Conservation (phyloP, 2,888 invertebrate species). For the Tenthredo amoena region DNA sequence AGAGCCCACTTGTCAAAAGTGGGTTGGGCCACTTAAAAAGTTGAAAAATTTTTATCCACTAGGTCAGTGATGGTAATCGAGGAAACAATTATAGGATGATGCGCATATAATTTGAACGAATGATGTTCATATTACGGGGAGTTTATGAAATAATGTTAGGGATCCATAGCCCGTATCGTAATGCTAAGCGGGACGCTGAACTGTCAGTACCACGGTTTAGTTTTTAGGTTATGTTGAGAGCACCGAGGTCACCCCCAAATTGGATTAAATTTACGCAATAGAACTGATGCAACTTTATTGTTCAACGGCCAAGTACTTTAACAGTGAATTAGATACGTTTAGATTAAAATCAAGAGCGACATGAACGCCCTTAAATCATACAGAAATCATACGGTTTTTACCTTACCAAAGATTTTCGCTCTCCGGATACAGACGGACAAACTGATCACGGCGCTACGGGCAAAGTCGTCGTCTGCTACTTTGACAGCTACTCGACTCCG, state of each 20-base stretch:
- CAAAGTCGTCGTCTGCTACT: slow-evolving; percentile 65
- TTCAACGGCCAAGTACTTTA: slow-evolving; percentile 52
- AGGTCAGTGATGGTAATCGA: background rate
- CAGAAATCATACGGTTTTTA: slow-evolving; percentile 61
- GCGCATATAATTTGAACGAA: background rate
- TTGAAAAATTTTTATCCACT: background rate
- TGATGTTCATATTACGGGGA: background rate
- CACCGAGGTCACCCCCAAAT: slow-evolving; percentile 75
- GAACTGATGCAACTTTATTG: slow-evolving; percentile 69
- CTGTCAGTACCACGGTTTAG: background rate
- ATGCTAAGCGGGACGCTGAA: background rate
- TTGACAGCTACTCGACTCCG: slow-evolving; percentile 59
- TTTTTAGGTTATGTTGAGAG: slow-evolving; percentile 40
- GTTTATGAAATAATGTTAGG: background rate
- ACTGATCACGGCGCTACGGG: slow-evolving; percentile 67
- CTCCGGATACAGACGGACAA: slow-evolving; percentile 67
- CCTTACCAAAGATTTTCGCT: slow-evolving; percentile 71
- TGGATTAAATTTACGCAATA: slow-evolving; percentile 76
- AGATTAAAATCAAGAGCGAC: slow-evolving; percentile 62
- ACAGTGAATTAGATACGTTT: slow-evolving; percentile 31
- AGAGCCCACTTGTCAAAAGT: slow-evolving; percentile 58
- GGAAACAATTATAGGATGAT: background rate
- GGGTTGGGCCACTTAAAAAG: slow-evolving; percentile 63
- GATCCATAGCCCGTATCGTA: background rate
- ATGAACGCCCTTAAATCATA: slow-evolving; percentile 68